Conservation (phyloP, 2,888 invertebrate genomes). For the Philonicus albiceps region DNA sequence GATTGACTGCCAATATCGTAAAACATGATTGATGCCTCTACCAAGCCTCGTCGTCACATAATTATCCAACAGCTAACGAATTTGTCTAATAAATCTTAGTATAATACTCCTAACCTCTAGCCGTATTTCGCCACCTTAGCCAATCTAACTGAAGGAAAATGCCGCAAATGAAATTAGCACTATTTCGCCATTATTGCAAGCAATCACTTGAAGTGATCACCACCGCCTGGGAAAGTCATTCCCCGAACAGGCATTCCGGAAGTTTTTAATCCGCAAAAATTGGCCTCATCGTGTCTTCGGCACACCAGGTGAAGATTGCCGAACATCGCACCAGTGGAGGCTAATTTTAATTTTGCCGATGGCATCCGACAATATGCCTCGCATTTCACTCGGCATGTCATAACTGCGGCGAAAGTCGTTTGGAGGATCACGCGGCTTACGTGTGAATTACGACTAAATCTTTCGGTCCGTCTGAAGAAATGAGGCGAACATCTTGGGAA, state of each 20-base stretch:
- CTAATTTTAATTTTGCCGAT: slow-evolving; percentile 3
- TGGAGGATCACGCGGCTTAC: slow-evolving; percentile 19
- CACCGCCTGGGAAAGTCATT: neutral
- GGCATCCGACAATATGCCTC: slow-evolving; percentile 2
- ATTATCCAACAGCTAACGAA: neutral
- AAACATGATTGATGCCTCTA: neutral
- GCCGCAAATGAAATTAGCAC: neutral
- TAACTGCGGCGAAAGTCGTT: slow-evolving; percentile 35
- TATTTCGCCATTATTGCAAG: neutral
- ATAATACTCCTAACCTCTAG: neutral
- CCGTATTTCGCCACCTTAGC: neutral
- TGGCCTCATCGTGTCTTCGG: slow-evolving; percentile 4
- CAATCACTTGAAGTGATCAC: neutral
- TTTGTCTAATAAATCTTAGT: neutral
- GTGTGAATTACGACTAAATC: slow-evolving; percentile 30
- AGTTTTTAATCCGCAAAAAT: neutral
- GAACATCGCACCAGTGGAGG: neutral
- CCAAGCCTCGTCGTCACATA: neutral
- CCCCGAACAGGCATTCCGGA: neutral
- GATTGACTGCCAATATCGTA: neutral
- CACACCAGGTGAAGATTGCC: neutral
- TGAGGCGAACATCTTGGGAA: neutral
- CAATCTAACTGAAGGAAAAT: neutral
- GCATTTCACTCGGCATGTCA: slow-evolving; percentile 34
- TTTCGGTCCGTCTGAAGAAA: neutral